Evolutionary conservation across 2,113 vertebrate genomes (phyloP).

Genomic region (Sciurus niger): DNA sequence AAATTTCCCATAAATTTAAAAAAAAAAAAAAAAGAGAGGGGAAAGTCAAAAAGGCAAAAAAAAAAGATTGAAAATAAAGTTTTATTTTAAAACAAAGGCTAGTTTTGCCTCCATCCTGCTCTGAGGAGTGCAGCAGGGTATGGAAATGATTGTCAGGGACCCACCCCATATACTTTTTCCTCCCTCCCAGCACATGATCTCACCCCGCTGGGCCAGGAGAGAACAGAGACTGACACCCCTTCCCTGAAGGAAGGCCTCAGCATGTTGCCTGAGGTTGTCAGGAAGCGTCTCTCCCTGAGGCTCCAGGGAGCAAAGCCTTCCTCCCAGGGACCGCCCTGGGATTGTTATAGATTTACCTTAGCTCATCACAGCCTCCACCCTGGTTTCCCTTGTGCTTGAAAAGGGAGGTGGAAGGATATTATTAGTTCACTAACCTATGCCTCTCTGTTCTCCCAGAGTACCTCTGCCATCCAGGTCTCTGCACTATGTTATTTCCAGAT

Average conservation of each 20-base stretch:
- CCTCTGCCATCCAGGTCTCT: not conserved
- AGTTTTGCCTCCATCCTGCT: not conserved
- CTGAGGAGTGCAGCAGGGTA: not conserved
- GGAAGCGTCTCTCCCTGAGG: not conserved
- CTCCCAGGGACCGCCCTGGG: not conserved
- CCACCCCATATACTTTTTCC: not conserved
- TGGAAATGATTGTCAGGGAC: not conserved
- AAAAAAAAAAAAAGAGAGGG: not conserved
- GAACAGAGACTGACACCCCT: not conserved
- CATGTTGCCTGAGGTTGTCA: not conserved
- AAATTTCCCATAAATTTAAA: slow-evolving; percentile 19
- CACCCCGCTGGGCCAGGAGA: not conserved
- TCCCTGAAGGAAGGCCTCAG: not conserved
- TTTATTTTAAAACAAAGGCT: slow-evolving; percentile 38
- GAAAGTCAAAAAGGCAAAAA: not conserved
- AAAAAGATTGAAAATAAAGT: not conserved
- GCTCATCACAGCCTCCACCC: slow-evolving; percentile 35
- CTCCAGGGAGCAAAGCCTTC: not conserved
- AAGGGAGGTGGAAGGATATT: not conserved
- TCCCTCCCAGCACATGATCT: not conserved
- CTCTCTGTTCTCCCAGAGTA: not conserved
- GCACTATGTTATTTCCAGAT: not conserved
- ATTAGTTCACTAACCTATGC: not conserved
- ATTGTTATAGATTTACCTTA: slow-evolving; percentile 20
- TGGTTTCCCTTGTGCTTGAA: slow-evolving; percentile 65